phyloP scores from a whole-genome alignment of 2,113 vertebrate genomes.

The Syrmaticus mikado region DNA sequence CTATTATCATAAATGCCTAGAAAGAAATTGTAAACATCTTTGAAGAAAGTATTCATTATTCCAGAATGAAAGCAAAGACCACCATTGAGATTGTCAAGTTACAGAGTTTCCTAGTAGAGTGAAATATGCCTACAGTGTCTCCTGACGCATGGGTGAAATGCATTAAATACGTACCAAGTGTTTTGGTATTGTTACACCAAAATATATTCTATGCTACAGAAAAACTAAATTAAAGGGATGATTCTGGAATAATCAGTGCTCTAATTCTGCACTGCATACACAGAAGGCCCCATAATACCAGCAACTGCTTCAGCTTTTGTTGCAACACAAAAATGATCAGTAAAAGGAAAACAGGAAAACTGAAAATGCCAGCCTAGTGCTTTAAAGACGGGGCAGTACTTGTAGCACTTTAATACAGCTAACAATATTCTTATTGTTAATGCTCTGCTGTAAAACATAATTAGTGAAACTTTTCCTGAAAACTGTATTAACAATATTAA shows the following conservation, averaged over 20 bases:
- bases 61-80: neutral
- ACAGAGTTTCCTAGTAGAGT: neutral
- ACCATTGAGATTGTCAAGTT: neutral
- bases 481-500: slow-evolving; percentile 9
- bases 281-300: neutral
- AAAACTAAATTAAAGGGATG: neutral
- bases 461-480: slow-evolving; percentile 20
- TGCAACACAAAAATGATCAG: neutral
- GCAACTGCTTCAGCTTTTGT: neutral
- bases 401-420: neutral
- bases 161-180: neutral
- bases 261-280: neutral
- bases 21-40: neutral
- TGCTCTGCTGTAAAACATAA: slow-evolving; percentile 29
- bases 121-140: neutral
- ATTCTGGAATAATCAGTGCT: neutral
- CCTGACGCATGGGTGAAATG: accelerated
- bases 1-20: neutral
- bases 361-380: neutral
- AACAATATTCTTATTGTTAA: slow-evolving; percentile 4
- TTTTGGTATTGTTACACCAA: neutral
- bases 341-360: neutral
- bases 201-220: neutral
- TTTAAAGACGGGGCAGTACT: neutral
- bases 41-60: neutral